Conservation (phyloP, 1,140 invertebrate genomes). For the Ceratina australensis region DNA sequence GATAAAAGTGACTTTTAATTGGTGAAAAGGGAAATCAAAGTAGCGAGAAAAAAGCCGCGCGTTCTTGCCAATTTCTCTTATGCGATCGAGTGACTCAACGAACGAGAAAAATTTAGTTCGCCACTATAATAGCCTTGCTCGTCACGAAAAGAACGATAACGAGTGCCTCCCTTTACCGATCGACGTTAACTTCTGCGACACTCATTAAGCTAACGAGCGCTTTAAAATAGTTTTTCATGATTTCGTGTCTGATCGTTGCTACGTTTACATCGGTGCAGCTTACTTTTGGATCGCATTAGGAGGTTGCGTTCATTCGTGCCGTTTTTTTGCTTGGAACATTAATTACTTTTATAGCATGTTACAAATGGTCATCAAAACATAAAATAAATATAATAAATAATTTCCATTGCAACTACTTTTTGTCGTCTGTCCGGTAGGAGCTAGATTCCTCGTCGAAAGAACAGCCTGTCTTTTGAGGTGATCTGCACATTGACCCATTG, state of each 20-base stretch:
- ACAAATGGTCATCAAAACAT: too few species aligned
- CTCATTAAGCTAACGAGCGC: conserved; percentile 40
- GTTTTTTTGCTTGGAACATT: too few species aligned
- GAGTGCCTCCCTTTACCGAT: conserved; percentile 26
- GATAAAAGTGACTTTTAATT: conserved; percentile 4
- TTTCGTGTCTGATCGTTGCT: neutral
- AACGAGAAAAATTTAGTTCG: conserved; percentile 25
- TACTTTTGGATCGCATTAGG: neutral
- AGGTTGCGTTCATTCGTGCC: too few species aligned
- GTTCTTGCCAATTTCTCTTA: conserved; percentile 7
- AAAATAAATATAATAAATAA: too few species aligned
- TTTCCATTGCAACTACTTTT: too few species aligned
- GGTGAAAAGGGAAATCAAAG: neutral
- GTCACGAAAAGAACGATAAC: conserved; percentile 22
- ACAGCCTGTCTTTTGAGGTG: too few species aligned
- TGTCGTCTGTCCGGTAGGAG: too few species aligned
- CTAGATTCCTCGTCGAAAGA: too few species aligned
- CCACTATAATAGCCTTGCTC: conserved; percentile 23
- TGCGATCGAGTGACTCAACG: neutral
- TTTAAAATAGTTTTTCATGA: conserved; percentile 25
- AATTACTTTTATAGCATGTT: too few species aligned
- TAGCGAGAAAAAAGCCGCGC: neutral
- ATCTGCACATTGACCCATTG: too few species aligned
- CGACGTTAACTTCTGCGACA: conserved; percentile 17
- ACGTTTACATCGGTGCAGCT: neutral